Base-by-base conservation (phyloP, 2,888 invertebrate genomes). In the Plemyria rubiginata region DNA sequence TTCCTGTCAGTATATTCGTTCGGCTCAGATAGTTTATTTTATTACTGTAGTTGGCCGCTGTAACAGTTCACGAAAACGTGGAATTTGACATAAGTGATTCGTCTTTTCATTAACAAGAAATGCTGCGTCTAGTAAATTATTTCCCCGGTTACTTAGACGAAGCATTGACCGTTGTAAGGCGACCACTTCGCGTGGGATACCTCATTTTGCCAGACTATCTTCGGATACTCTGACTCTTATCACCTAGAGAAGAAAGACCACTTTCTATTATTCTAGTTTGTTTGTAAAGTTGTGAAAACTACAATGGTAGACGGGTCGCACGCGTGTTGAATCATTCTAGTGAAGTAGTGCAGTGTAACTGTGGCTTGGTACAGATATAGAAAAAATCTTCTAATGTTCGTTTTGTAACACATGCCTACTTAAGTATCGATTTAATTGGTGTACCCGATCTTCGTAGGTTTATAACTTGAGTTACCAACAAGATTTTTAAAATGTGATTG, bases 281-380 rank as follows among this genome's bases (percentile, higher is more conserved):
- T 11, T 50, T 15, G 16, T 63, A 55, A 68, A 59, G 54, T 78
- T 72, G 82, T 70, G 51, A 61, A 63, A 57, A 72, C 78, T 71
- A 89, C 90, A 90, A 90, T 90, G 73, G 82, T 43, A 70, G 74
- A 76, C 72, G 77, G n/a, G 80, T 88, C 89, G 74, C 89, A 88
- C 86, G 84, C 73, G 77, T 71, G 76, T 82, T 82, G 83, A 81
- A 79, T 84, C 81, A 80, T 76, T 74, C 54, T 78, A 80, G 82
- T 85, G 79, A 87, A 90, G 75, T 89, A 87, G 90, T 84, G 81
- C 89, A 87, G 81, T 89, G 80, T 86, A 82, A 86, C 85, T 85
- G 84, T 83, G 85, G 65, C 79, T 75, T 77, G 80, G 72, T 53
- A 61, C 56, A 45, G 15, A 29, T 51, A 50, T 12, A 28, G 45